Evolutionary conservation across 2,888 invertebrate genomes (phyloP).

Genomic region (Mythimna vitellina): DNA sequence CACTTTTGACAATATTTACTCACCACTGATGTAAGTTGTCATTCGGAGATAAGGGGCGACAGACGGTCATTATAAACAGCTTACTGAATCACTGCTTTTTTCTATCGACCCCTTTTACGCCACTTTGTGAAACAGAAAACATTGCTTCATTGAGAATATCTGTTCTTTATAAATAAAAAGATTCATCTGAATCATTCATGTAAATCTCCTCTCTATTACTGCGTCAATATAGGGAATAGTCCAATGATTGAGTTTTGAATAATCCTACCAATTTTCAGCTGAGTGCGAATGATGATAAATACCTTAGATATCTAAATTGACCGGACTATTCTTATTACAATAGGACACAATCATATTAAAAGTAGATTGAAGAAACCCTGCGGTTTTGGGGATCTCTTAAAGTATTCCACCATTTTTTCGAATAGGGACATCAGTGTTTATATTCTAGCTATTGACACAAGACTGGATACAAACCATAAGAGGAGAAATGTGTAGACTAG

Average conservation of each 20-base stretch:
- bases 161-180: background rate
- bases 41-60: constrained; percentile 39
- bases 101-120: constrained; percentile 5
- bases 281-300: too few species aligned
- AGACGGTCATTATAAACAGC: constrained; percentile 49
- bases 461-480: background rate
- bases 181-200: background rate
- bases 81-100: constrained; percentile 13
- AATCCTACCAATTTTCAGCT: too few species aligned
- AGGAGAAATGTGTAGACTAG: background rate
- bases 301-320: too few species aligned
- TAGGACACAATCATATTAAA: background rate
- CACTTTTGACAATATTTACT: constrained; percentile 36
- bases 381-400: background rate
- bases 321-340: too few species aligned
- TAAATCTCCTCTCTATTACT: constrained; percentile 2
- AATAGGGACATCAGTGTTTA: too few species aligned
- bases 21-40: constrained; percentile 36
- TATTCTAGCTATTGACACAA: background rate
- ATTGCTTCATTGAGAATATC: constrained; percentile 14
- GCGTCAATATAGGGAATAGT: background rate
- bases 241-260: too few species aligned
- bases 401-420: background rate
- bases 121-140: constrained; percentile 23
- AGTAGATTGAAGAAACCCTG: background rate